phyloP scores from a whole-genome alignment of 2,113 vertebrate genomes.

The Perccottus glenii region DNA sequence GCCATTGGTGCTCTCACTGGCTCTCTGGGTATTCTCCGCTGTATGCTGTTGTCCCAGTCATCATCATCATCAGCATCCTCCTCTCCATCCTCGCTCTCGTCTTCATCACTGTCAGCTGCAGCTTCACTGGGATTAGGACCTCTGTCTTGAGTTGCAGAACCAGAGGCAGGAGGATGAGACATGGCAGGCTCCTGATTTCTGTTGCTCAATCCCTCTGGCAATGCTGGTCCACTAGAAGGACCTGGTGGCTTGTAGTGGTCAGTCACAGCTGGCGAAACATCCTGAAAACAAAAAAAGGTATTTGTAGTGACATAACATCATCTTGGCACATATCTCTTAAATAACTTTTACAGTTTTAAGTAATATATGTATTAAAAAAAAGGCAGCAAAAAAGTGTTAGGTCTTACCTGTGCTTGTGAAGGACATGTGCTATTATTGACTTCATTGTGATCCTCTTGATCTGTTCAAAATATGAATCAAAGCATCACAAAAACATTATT shows the following conservation, averaged over 20 bases:
- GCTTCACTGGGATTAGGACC: conserved; percentile 61
- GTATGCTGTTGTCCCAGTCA: conserved; percentile 68
- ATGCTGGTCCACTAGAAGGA: conserved; percentile 60
- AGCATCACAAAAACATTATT: background rate
- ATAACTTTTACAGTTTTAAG: background rate
- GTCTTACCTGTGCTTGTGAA: conserved; percentile 71
- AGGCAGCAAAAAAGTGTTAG: background rate
- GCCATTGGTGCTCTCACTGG: conserved; percentile 59
- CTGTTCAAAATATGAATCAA: conserved; percentile 55
- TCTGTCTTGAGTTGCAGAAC: conserved; percentile 62
- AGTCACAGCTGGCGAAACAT: conserved; percentile 57
- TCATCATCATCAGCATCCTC: conserved; percentile 76
- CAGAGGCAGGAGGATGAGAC: conserved; percentile 65
- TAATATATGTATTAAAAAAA: background rate
- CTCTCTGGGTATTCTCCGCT: conserved; percentile 64
- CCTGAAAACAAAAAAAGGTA: conserved; percentile 59
- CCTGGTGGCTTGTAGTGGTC: conserved; percentile 69
- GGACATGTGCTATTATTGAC: conserved; percentile 72
- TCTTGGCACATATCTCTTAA: too few species aligned
- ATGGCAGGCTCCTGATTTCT: conserved; percentile 65
- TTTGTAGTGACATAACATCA: background rate
- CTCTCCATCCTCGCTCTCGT: conserved; percentile 74
- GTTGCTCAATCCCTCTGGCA: conserved; percentile 57
- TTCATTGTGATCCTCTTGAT: conserved; percentile 72
- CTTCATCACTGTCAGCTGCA: conserved; percentile 75